Evolutionary conservation across 2,888 invertebrate genomes (phyloP), one percentile per base, ranked within the genome.

Genomic region (Dusona sp.): DNA sequence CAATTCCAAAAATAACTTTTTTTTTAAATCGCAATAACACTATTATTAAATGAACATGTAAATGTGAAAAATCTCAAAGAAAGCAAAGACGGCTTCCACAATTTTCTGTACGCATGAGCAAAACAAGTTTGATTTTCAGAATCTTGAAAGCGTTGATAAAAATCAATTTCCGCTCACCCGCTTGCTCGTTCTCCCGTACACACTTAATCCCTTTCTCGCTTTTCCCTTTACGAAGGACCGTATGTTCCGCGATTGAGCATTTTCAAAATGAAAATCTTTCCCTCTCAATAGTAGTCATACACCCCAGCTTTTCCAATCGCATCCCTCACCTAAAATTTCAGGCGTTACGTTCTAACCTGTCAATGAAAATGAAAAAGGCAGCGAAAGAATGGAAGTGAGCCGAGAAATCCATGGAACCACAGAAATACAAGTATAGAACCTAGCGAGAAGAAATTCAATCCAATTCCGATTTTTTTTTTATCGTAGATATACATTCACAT

Each of bases 361-460:
- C 74, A 67, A 68, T 82, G 36, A 19, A 29, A 19, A 25, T 33
- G 61, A 64, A 45, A 72, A 38, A 42, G 64, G 22, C 11, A 61
- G 57, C 29, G 22, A 29, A 51, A n/a, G 48, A 11, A 51, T 11
- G 22, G 7, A 33, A 36, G 36, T 48, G 19, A 73, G 64, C 36
- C 36, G 54, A 33, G 42, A 65, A 36, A 51, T 57, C 45, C 57
- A 57, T 33, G 45, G 68, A 68, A 75, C 54, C 74, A 74, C 72
- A 51, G 57, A 83, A 77, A 67, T 80, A 54, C 74, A 74, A 65
- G 36, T 67, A 11, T 25, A 29, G 25, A 80, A 77, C 45, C 57
- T 67, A 36, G 61, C 77, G 75, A 73, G 38, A 86, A 83, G 83
- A 83, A 83, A 86, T 83, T 83, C 86, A 79, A 86, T 86, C 74